Base-by-base conservation (phyloP, 2,888 invertebrate genomes). In the Drosophila borborema region DNA sequence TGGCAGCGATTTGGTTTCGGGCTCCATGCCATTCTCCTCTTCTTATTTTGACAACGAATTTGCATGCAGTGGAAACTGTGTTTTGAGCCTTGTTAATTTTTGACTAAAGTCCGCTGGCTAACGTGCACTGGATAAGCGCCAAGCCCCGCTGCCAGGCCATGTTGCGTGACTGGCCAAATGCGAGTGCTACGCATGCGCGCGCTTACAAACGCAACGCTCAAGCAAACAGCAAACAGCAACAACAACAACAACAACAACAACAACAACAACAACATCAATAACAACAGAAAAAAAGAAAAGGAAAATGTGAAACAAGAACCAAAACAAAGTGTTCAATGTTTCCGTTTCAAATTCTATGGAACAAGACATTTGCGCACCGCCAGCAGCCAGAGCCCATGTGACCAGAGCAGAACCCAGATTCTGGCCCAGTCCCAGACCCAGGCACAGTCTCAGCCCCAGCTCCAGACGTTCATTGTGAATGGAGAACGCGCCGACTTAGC, bases 261-360 rank as follows among this genome's bases (percentile, higher is more conserved):
- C 64, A 71, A 43, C 53, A 69, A 20, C 65, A 61, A 28, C 56
- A 61, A 48, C 41, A 64, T 43, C 51, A 72, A 64, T 53, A 40
- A 14, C 16, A 64, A 9, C 45, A 31, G 28, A 14, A 23, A 18
- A 23, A 8, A 55, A 40, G 16, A 40, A 28, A 72, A 64, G 78
- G 63, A 74, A 86, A 81, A 82, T 81, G 79, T 83, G 85, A 85
- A 87, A 84, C 82, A 89, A 89, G 80, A 82, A 85, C 78, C 82
- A 87, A 89, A 84, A 89, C 89, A 91, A 90, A 91, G 90, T 91
- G 89, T 91, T 91, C 89, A 81, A 85, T 91, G 91, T 91, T 91
- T 91, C 91, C 91, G 92, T 91, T 91, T 91, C 91, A 91, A 91
- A 91, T 90, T 89, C 90, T 84, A 85, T 85, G 89, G 86, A 91